phyloP scores from a whole-genome alignment of 2,888 invertebrate genomes.

The Conus canariensis region DNA sequence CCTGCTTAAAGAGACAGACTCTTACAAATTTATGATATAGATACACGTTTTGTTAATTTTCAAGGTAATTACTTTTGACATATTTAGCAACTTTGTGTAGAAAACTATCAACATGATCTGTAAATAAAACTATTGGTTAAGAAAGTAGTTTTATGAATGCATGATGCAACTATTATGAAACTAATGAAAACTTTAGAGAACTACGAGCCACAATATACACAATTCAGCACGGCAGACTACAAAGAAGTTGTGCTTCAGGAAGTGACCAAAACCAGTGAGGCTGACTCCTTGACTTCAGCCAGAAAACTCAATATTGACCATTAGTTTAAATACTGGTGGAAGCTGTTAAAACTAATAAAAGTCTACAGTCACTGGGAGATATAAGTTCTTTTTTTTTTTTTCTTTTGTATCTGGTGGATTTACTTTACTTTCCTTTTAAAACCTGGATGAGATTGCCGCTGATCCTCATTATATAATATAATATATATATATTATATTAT shows the following conservation, averaged over 20 bases:
- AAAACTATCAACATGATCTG: background rate
- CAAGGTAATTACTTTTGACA: background rate
- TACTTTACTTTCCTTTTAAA: too few relatives aligned
- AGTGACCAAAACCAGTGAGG: slow-evolving; percentile 60
- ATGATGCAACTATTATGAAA: slow-evolving; percentile 22
- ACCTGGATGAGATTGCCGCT: too few relatives aligned
- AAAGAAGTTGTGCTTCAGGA: slow-evolving; percentile 62
- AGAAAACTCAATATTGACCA: slow-evolving; percentile 68
- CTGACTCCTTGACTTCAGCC: slow-evolving; percentile 70
- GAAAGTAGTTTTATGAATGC: background rate
- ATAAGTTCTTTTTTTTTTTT: slow-evolving; percentile 55
- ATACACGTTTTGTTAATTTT: background rate
- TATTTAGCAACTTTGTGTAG: background rate
- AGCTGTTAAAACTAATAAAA: slow-evolving; percentile 76
- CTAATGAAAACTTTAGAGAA: background rate
- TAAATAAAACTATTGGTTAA: background rate
- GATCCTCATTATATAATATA: too few relatives aligned
- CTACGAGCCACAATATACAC: background rate
- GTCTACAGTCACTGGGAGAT: slow-evolving; percentile 73
- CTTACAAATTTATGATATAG: background rate
- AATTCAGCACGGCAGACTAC: slow-evolving; percentile 65
- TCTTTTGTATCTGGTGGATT: too few relatives aligned
- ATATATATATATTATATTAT: too few relatives aligned
- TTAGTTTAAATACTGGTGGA: slow-evolving; percentile 74
- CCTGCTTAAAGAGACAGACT: background rate